Base-by-base conservation (phyloP, 37 sponge, comb jelly and placozoan species). In the Ephydatia muelleri region DNA sequence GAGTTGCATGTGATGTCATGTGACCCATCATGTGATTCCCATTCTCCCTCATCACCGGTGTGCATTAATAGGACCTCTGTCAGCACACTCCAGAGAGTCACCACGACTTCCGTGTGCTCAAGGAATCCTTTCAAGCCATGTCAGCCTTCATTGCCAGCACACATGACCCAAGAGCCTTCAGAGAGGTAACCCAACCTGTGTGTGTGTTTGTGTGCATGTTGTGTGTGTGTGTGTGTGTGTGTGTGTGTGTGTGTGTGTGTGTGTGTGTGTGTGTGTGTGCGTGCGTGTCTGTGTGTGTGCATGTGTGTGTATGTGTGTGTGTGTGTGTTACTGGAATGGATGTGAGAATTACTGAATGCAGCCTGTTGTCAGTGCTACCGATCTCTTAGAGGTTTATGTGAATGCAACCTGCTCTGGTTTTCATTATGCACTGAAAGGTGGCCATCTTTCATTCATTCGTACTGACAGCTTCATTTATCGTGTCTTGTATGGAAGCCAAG, bases 71-170 rank as follows among this genome's bases (percentile, higher is more conserved):
- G 94, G 94, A 93, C 75, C 73, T 93, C 57, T 90, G 94, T 76
- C 90, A 90, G 65, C 94, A 93, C 88, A 93, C 94, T 21, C 94
- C 94, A 25, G 84, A 89, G 38, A 85, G 80, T 25, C 94, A 93
- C 36, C 0, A 64, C 23, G 94, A 93, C 72, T 89, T 87, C 73
- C 78, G 81, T 28, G 67, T 93, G 26, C 79, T 93, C 30, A 78
- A 77, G 38, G 81, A 93, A 75, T 93, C 94, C 16, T 82, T 93
- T 21, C 83, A 87, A 37, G 88, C 76, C 81, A 93, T 93, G 94
- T 87, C 94, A 3, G 94, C 83, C 75, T 93, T 93, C 91, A 93
- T 93, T 43, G 84, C 94, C 67, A 93, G 94, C 76, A 93, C 94
- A 6, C 90, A 93, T 36, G 94, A 93, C 87, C 94, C 94, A 49